These are phyloP conservation scores for Edolisoma coerulescens DNA, from an alignment of 2,113 vertebrate species.

Conservation along the genomic window DNA sequence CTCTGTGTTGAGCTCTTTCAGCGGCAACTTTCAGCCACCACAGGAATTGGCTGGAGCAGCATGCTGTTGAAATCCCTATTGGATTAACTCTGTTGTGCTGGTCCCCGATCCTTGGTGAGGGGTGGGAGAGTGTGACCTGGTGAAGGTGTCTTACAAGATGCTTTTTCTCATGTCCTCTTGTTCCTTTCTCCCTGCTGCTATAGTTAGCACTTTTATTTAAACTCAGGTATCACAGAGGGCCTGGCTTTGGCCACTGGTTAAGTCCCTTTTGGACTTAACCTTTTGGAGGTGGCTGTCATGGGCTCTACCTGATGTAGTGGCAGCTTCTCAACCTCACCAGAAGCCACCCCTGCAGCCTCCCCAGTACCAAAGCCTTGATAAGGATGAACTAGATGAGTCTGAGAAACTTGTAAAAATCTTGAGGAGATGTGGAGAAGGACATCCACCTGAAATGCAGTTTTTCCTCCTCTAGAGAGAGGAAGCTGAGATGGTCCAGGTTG, in stretches of 20 bases:
- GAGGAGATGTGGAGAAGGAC: neutral
- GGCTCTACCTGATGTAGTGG: neutral
- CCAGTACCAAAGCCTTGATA: neutral
- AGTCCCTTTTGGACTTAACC: neutral
- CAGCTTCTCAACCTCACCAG: neutral
- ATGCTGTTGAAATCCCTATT: neutral
- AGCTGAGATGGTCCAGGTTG: neutral
- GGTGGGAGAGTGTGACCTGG: neutral
- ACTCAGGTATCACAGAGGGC: neutral
- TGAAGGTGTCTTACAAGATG: neutral
- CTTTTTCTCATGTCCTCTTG: neutral
- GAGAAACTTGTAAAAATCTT: neutral
- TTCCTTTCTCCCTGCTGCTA: neutral
- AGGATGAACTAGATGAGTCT: neutral
- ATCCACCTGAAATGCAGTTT: neutral
- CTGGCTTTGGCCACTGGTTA: neutral
- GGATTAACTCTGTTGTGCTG: neutral
- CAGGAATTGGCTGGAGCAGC: neutral
- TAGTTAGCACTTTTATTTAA: neutral
- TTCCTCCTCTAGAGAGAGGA: neutral
- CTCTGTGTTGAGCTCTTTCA: neutral
- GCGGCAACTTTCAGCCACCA: neutral
- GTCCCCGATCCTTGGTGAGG: neutral
- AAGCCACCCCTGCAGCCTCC: neutral
- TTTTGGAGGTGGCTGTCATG: neutral